Percentiles rank a stretch among this genome's conserved stretches.
Evolutionary conservation across 2,888 invertebrate genomes (phyloP).

Genomic region (Brachyopa scutellaris): DNA sequence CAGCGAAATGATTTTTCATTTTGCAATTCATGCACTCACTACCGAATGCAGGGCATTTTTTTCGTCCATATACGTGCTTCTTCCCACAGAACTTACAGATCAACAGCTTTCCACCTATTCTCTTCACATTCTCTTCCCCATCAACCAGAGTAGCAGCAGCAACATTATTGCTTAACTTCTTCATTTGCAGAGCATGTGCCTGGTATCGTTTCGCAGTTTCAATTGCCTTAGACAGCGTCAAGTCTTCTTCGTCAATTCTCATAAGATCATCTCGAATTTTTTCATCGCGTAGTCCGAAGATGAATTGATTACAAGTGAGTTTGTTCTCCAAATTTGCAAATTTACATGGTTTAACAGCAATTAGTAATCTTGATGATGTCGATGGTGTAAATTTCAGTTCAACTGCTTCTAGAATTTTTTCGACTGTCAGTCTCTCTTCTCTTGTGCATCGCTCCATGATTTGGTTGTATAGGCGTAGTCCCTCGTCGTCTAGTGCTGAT

Average conservation of each 20-base stretch:
- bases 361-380: slow-evolving; percentile 17
- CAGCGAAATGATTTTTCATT: neutral
- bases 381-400: slow-evolving; percentile 29
- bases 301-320: too few species aligned
- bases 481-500: slow-evolving; percentile 21
- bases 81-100: slow-evolving; percentile 5
- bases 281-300: too few species aligned
- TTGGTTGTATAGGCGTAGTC: slow-evolving; percentile 12
- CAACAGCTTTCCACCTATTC: neutral
- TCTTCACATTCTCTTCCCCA: neutral
- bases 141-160: neutral
- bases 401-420: slow-evolving; percentile 19
- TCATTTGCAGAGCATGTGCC: too few species aligned
- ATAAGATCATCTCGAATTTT: too few species aligned
- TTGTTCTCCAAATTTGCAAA: too few species aligned
- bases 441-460: slow-evolving; percentile 12
- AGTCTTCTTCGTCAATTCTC: too few species aligned
- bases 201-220: too few species aligned
- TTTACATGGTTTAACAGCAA: slow-evolving; percentile 19
- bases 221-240: too few species aligned
- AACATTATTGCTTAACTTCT: too few species aligned
- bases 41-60: slow-evolving; percentile 1
- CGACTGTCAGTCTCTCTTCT: slow-evolving; percentile 1
- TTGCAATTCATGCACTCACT: neutral
- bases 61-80: slow-evolving; percentile 3